A percentile compares a stretch with the other conserved stretches of the same genome.
Evolutionary conservation across 2,797 vertebrate species (phyloP).

Genomic region (Dendrocincla tyrannina): DNA sequence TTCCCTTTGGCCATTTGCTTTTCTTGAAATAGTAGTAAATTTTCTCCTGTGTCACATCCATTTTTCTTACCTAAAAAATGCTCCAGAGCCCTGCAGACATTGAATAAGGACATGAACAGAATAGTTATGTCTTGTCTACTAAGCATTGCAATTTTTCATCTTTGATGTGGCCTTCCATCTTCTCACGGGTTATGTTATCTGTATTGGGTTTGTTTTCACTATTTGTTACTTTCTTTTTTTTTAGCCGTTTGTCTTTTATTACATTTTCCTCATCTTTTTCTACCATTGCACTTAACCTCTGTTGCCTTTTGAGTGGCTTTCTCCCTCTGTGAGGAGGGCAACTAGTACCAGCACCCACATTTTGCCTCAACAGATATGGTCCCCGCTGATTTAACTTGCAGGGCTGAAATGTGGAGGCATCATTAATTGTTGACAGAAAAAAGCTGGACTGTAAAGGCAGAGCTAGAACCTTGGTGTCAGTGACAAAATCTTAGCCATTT

Average conservation of each 20-base stretch:
- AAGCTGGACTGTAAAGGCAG: background rate
- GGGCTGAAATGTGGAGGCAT: background rate
- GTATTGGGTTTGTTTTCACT: background rate
- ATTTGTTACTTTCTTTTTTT: background rate
- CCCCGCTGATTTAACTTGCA: background rate
- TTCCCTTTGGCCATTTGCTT: background rate
- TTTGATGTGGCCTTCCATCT: background rate
- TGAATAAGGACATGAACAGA: background rate
- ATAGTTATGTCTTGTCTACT: background rate
- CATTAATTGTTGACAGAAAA: background rate
- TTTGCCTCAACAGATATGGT: background rate
- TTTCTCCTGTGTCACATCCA: accelerated
- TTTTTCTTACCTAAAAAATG: background rate
- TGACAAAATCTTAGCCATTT: background rate
- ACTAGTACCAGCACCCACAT: background rate
- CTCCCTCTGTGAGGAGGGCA: background rate
- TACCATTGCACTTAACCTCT: background rate
- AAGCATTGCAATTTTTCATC: background rate
- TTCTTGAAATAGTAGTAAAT: background rate
- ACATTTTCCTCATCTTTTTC: background rate
- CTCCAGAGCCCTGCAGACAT: background rate
- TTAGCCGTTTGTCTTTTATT: background rate
- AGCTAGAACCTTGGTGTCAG: background rate
- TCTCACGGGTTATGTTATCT: background rate
- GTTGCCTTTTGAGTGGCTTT: background rate